Evolutionary conservation across 2,888 invertebrate species (phyloP).

Genomic region (Sicus ferrugineus): DNA sequence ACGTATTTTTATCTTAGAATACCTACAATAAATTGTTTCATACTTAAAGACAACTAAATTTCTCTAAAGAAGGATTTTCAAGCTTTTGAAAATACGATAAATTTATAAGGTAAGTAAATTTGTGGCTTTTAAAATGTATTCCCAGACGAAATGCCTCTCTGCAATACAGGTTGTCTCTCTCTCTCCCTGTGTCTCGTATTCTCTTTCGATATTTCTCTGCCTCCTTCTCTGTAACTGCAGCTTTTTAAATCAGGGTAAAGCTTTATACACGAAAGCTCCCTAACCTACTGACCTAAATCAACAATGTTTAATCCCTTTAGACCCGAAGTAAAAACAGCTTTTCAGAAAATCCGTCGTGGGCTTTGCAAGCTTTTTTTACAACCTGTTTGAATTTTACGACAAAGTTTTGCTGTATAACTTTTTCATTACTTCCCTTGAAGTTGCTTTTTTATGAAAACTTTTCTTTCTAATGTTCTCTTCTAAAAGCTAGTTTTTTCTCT

Average conservation of each 20-base stretch:
- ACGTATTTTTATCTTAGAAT: too few relatives aligned
- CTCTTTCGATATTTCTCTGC: not conserved
- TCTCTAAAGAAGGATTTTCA: too few relatives aligned
- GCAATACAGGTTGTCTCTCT: not conserved
- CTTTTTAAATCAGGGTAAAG: slow-evolving; percentile 12
- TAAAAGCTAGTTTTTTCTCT: too few relatives aligned
- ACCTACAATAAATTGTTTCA: too few relatives aligned
- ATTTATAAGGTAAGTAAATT: too few relatives aligned
- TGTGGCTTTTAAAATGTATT: too few relatives aligned
- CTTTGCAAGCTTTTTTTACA: not conserved
- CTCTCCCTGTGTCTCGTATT: not conserved
- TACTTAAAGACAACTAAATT: too few relatives aligned
- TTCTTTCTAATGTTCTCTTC: too few relatives aligned
- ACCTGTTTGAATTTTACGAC: too few relatives aligned
- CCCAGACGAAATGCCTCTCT: not conserved
- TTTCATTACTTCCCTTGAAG: not conserved
- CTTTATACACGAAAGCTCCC: not conserved
- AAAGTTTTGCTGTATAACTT: too few relatives aligned
- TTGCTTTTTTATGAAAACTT: not conserved
- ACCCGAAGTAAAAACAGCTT: too few relatives aligned
- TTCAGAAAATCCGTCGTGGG: not conserved
- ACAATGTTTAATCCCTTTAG: not conserved
- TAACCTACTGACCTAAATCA: slow-evolving; percentile 24
- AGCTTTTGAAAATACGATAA: too few relatives aligned
- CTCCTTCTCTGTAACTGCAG: not conserved